Percentiles rank a stretch among this genome's conserved stretches.
Evolutionary conservation across 2,113 vertebrate genomes (phyloP).

Genomic region (Indicator maculatus): DNA sequence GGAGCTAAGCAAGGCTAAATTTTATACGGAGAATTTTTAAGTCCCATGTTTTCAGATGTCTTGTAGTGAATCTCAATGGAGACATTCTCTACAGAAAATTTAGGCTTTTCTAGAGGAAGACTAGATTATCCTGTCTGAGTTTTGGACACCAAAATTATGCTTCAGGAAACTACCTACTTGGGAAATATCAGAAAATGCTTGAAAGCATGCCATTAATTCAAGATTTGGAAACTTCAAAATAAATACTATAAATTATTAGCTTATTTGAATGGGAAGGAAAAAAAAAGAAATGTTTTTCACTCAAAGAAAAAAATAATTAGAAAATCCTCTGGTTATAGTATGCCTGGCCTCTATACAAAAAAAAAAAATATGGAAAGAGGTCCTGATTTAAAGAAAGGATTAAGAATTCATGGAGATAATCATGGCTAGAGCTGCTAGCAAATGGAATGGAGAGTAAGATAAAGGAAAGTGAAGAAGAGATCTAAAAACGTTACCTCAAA

Average conservation of each 20-base stretch:
- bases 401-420: neutral
- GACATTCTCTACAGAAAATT: neutral
- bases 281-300: neutral
- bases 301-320: neutral
- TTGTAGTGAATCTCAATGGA: neutral
- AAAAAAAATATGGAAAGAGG: neutral
- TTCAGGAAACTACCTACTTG: neutral
- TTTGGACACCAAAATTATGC: neutral
- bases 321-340: neutral
- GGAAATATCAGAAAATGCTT: neutral
- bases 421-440: neutral
- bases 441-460: neutral
- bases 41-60: too few species aligned
- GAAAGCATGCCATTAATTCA: neutral
- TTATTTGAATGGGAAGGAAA: neutral
- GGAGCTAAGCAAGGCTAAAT: too few species aligned
- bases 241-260: neutral
- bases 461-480: neutral
- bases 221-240: neutral
- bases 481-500: neutral
- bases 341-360: neutral
- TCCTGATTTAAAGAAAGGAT: neutral
- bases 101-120: neutral
- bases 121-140: neutral
- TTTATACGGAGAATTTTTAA: too few species aligned